Evolutionary conservation across 2,113 vertebrate genomes (phyloP), one percentile per base, ranked within the genome.

Genomic region (Malurus melanocephalus): DNA sequence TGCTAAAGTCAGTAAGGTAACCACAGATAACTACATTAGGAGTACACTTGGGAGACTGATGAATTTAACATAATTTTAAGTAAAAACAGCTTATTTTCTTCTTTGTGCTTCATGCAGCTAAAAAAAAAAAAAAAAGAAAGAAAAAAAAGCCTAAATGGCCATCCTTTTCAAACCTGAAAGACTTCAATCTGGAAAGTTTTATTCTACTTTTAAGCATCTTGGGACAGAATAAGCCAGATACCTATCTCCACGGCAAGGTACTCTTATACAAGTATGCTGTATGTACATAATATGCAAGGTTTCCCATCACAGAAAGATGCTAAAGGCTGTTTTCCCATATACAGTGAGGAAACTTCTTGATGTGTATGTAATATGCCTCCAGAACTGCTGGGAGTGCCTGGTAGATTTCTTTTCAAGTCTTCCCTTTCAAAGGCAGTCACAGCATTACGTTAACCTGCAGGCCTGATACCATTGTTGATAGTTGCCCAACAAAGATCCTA

Each of bases 401-500:
- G 27, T 38, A 91, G 53, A 65, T 46, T 71, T 42, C 52, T 89
- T 68, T 53, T 68, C 52, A 89, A 74, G 40, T 49, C 9, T 56
- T 53, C 26, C 67, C 26, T 83, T 87, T 65, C 72, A 89, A 89
- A 83, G 32, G 28, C 14, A 75, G 13, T 43, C 76, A 80, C 15
- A 67, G 60, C 33, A 51, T 26, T 69, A 69, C 6, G 9, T 24
- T 49, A 89, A 80, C 72, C 79, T 84, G 42, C 66, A 17, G 6
- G 19, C 57, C 76, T 7, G 42, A 84, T 75, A 72, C 32, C 73
- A 43, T 15, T 83, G 66, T 26, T 86, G 85, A 72, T 18, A 87
- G 72, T 49, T 78, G 83, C 88, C 66, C 82, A 89, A 76, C 72
- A 83, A 74, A 83, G 66, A 91, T 78, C 77, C 80, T 79, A 86